Evolutionary conservation across 2,888 invertebrate species (phyloP).

Genomic region (Yponomeuta cagnagella): DNA sequence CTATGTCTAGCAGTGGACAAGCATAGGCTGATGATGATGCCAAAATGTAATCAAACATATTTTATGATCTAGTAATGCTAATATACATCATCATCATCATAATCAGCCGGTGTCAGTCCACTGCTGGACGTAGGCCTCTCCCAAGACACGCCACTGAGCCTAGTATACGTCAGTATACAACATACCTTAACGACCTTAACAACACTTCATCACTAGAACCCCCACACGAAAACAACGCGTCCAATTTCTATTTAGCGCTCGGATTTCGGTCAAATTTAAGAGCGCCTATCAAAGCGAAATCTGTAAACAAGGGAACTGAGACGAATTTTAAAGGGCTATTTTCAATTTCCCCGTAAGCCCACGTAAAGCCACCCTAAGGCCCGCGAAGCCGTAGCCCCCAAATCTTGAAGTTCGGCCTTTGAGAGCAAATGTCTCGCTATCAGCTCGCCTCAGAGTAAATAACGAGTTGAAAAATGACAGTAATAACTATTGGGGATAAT

Average conservation of each 20-base stretch:
- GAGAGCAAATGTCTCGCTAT: constrained; percentile 69
- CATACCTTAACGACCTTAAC: neutral
- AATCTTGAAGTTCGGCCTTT: constrained; percentile 58
- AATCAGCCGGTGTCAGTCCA: too few species aligned
- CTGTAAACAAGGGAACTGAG: constrained; percentile 33
- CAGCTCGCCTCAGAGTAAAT: constrained; percentile 72
- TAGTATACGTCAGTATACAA: neutral
- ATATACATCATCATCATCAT: too few species aligned
- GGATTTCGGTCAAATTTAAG: constrained; percentile 25
- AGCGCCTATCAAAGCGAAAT: constrained; percentile 30
- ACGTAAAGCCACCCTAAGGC: constrained; percentile 47
- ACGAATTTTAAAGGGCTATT: constrained; percentile 55
- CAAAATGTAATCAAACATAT: too few species aligned
- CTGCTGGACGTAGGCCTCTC: too few species aligned
- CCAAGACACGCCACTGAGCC: too few species aligned
- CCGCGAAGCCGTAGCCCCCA: constrained; percentile 57
- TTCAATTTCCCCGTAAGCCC: constrained; percentile 64
- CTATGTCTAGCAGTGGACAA: too few species aligned
- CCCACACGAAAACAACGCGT: neutral
- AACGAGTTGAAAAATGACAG: constrained; percentile 76
- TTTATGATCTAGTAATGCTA: too few species aligned
- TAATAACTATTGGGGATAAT: constrained; percentile 73
- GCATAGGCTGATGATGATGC: too few species aligned
- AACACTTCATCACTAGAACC: neutral
- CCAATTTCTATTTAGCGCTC: neutral